Evolutionary conservation across 2,797 vertebrate species (phyloP).

Genomic region (Rousettus madagascariensis): DNA sequence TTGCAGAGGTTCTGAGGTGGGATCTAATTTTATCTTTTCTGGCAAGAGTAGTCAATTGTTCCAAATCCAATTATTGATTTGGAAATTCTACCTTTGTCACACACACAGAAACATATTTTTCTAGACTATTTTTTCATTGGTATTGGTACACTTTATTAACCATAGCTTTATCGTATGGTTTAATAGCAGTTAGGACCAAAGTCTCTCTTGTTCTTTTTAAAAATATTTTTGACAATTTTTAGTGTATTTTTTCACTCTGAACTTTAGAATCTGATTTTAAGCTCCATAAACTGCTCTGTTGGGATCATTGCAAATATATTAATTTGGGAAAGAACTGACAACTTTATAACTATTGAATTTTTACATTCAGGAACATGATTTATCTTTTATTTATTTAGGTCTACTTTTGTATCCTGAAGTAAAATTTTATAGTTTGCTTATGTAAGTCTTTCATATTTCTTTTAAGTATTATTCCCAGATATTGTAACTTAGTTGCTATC

Average conservation of each 20-base stretch:
- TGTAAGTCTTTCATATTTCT: not conserved
- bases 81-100: not conserved
- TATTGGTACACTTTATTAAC: not conserved
- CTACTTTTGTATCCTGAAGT: not conserved
- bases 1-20: not conserved
- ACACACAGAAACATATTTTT: not conserved
- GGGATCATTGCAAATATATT: not conserved
- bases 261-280: not conserved
- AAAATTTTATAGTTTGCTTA: not conserved
- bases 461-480: not conserved
- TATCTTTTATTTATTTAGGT: not conserved
- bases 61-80: not conserved
- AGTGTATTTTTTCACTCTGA: not conserved
- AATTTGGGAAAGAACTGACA: not conserved
- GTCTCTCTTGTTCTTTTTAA: not conserved
- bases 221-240: not conserved
- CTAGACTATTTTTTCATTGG: not conserved
- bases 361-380: not conserved
- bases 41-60: not conserved
- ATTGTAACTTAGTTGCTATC: not conserved
- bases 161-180: not conserved
- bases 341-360: not conserved
- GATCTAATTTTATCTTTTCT: conserved; percentile 4
- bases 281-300: not conserved
- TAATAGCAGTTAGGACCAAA: not conserved